Percentiles rank a stretch among this genome's conserved stretches.
Conservation (phyloP, 2,888 invertebrate species). For the Cecidostiba fungosa region DNA sequence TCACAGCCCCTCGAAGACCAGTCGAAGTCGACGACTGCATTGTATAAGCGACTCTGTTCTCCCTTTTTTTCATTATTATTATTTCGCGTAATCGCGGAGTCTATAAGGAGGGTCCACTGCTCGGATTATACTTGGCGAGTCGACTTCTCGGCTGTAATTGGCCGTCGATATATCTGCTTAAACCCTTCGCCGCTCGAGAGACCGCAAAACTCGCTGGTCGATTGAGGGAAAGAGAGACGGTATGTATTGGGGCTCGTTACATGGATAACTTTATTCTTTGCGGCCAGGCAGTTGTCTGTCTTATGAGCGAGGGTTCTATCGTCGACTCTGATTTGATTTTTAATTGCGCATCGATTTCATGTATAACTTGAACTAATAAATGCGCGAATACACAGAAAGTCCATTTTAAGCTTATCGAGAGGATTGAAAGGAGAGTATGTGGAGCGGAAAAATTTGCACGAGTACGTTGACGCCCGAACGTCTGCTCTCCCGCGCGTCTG, state of each 20-base stretch:
- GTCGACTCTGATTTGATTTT: neutral
- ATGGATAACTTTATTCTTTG: slow-evolving; percentile 62
- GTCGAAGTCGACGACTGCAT: slow-evolving; percentile 3
- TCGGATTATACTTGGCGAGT: slow-evolving; percentile 8
- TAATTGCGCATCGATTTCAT: neutral
- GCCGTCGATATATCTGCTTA: slow-evolving; percentile 55
- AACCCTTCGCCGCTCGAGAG: slow-evolving; percentile 34
- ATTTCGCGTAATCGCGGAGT: neutral
- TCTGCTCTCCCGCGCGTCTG: too few species aligned
- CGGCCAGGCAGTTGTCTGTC: neutral
- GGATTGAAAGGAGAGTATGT: neutral
- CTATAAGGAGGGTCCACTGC: slow-evolving; percentile 27
- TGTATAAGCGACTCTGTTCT: neutral
- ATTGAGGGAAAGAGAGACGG: neutral
- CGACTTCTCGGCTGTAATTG: slow-evolving; percentile 48
- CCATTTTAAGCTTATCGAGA: neutral
- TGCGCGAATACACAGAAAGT: neutral
- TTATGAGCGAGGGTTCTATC: neutral
- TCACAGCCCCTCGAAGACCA: slow-evolving; percentile 44
- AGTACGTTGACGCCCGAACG: neutral
- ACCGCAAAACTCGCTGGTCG: slow-evolving; percentile 48
- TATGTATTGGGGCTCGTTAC: slow-evolving; percentile 37
- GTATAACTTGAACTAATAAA: too few species aligned
- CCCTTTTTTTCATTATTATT: slow-evolving; percentile 36
- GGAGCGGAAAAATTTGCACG: neutral